A percentile compares a stretch with the other conserved stretches of the same genome.
Conservation (phyloP, 2,888 invertebrate species). For the Sinodicranocentrus sp. region DNA sequence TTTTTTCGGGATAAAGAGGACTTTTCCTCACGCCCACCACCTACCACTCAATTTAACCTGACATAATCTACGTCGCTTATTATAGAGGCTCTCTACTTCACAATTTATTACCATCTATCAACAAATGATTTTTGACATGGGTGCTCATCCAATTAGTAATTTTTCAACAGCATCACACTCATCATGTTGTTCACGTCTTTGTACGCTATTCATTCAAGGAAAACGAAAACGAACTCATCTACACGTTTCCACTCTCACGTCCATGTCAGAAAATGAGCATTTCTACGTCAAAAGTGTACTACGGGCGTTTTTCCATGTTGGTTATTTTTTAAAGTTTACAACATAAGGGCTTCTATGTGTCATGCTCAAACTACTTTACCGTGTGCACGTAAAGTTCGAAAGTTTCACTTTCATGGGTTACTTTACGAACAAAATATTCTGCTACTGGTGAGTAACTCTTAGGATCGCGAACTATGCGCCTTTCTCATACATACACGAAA, state of each 20-base stretch:
- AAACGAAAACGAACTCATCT: too few relatives aligned
- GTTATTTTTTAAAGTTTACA: too few relatives aligned
- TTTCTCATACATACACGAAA: not conserved
- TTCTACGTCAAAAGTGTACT: not conserved
- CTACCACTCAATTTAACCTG: constrained; percentile 3
- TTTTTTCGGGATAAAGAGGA: too few relatives aligned
- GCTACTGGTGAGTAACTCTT: not conserved
- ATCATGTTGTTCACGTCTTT: too few relatives aligned
- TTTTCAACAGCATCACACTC: not conserved
- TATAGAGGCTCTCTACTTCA: not conserved
- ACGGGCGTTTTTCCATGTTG: constrained; percentile 2
- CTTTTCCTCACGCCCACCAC: not conserved
- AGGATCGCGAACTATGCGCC: not conserved
- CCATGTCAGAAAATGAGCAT: too few relatives aligned
- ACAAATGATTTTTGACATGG: not conserved
- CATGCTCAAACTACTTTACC: too few relatives aligned
- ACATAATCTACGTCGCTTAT: too few relatives aligned
- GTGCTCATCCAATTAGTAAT: not conserved
- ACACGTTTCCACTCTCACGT: too few relatives aligned
- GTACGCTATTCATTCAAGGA: too few relatives aligned
- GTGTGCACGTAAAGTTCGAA: constrained; percentile 4
- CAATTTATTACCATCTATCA: not conserved
- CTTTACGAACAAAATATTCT: not conserved
- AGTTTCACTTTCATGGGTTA: not conserved
- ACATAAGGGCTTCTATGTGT: too few relatives aligned